A percentile compares a stretch with the other conserved stretches of the same genome.
Conservation (phyloP, 53 echinoderm and acorn worm genomes). For the Hippasteria phrygiana region DNA sequence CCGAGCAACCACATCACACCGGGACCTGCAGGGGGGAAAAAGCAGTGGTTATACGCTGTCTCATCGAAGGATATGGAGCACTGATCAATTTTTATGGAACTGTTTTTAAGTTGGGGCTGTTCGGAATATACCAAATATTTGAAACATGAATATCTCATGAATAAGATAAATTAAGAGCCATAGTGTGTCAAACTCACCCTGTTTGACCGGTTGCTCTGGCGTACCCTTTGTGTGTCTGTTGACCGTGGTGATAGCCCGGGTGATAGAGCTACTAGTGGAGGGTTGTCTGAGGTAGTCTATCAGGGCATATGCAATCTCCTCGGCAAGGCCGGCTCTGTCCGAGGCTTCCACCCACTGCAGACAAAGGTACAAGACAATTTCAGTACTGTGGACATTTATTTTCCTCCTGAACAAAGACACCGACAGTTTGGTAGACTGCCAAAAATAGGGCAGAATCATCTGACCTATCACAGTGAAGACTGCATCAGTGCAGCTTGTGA, state of each 20-base stretch:
- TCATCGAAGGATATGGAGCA: no score
- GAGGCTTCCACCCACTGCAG: constrained; percentile 41
- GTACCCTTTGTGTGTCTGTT: constrained; percentile 45
- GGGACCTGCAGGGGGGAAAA: background rate
- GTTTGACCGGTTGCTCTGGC: constrained; percentile 11
- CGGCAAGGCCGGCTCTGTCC: constrained; percentile 24
- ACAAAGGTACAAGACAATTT: constrained; percentile 1
- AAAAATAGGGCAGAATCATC: no score
- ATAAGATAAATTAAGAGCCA: no score
- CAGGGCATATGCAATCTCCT: constrained; percentile 55
- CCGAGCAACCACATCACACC: constrained; percentile 58
- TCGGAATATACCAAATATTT: no score
- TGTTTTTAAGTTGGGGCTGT: no score
- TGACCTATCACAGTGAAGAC: no score
- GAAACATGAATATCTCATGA: no score
- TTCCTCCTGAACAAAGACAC: background rate
- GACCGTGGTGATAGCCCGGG: constrained; percentile 61
- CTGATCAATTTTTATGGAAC: no score
- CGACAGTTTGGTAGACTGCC: no score
- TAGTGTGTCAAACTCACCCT: constrained; percentile 44
- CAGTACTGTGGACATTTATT: background rate
- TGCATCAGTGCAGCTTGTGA: no score
- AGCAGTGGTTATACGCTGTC: no score
- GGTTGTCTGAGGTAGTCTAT: constrained; percentile 43
- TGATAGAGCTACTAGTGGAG: constrained; percentile 52